A percentile compares a stretch with the other conserved stretches of the same genome.
Evolutionary conservation across 2,797 vertebrate genomes (phyloP).

Genomic region (Rhynchotus rufescens): DNA sequence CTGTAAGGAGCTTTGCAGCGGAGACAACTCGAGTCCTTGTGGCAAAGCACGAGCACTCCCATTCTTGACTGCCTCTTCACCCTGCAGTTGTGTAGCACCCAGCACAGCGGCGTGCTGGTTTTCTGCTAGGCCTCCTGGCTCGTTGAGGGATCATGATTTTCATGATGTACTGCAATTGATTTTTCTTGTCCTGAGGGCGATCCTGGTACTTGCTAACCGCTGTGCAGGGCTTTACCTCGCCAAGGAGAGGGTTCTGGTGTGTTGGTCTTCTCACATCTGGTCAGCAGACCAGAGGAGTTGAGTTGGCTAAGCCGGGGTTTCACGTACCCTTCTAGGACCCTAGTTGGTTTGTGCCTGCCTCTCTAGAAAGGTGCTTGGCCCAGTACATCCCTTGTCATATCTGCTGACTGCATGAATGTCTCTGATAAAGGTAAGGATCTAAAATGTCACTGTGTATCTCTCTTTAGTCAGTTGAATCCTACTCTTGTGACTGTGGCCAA

Average conservation of each 20-base stretch:
- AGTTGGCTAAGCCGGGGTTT: not conserved
- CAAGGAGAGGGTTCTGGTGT: not conserved
- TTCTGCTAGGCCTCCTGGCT: not conserved
- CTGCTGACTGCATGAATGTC: not conserved
- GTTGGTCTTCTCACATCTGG: not conserved
- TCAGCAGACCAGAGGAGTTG: not conserved
- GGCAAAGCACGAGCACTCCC: not conserved
- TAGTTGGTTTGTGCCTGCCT: not conserved
- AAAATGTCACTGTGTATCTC: not conserved
- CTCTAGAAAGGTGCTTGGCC: not conserved
- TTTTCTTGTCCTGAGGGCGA: not conserved
- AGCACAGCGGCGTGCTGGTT: not conserved
- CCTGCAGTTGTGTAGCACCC: not conserved
- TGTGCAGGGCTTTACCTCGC: not conserved
- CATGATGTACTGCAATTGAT: not conserved
- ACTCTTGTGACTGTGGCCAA: not conserved
- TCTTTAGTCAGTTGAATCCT: not conserved
- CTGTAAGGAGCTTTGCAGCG: not conserved
- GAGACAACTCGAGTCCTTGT: not conserved
- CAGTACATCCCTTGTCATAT: not conserved
- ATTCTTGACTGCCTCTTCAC: not conserved
- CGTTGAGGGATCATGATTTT: not conserved
- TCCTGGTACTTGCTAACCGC: not conserved
- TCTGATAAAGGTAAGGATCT: accelerated
- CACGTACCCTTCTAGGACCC: not conserved